These are phyloP conservation scores for Ecdyonurus torrentis DNA, from an alignment of 2,888 invertebrate genomes.

Conservation along the genomic window DNA sequence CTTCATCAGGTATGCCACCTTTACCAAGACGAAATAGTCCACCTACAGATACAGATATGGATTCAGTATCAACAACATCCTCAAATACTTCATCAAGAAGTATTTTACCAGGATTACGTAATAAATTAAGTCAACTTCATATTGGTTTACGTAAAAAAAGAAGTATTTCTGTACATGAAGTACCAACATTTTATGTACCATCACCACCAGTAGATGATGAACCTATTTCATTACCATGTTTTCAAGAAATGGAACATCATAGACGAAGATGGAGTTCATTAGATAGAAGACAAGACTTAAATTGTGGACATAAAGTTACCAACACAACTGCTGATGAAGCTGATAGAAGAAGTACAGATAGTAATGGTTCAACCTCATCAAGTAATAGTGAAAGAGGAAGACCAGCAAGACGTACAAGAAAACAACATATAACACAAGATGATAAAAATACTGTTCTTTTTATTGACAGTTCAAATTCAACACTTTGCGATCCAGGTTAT, in stretches of 20 bases:
- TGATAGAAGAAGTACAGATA: slow-evolving; percentile 14
- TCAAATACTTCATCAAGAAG: slow-evolving; percentile 10
- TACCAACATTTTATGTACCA: slow-evolving; percentile 55
- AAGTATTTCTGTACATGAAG: slow-evolving; percentile 51
- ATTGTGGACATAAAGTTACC: not conserved
- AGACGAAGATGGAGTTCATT: slow-evolving; percentile 7
- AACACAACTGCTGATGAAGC: slow-evolving; percentile 11
- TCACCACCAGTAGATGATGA: slow-evolving; percentile 26
- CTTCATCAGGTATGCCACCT: slow-evolving; percentile 2
- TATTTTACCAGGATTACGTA: slow-evolving; percentile 27
- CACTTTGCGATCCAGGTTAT: slow-evolving; percentile 8
- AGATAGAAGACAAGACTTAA: not conserved
- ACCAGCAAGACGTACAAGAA: not conserved
- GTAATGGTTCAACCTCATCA: slow-evolving; percentile 12
- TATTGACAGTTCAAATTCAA: not conserved
- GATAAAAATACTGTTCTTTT: not conserved
- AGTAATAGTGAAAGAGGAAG: not conserved
- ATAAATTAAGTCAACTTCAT: slow-evolving; percentile 51
- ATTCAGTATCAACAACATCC: slow-evolving; percentile 11
- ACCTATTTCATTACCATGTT: slow-evolving; percentile 5
- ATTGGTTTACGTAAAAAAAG: slow-evolving; percentile 47
- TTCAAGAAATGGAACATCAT: slow-evolving; percentile 3
- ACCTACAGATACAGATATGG: slow-evolving; percentile 3
- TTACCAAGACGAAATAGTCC: slow-evolving; percentile 5
- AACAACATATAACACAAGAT: not conserved